Evolutionary conservation across 2,888 invertebrate species (phyloP), one percentile per base, ranked within the genome.

Genomic region (Eucera pruinosa): DNA sequence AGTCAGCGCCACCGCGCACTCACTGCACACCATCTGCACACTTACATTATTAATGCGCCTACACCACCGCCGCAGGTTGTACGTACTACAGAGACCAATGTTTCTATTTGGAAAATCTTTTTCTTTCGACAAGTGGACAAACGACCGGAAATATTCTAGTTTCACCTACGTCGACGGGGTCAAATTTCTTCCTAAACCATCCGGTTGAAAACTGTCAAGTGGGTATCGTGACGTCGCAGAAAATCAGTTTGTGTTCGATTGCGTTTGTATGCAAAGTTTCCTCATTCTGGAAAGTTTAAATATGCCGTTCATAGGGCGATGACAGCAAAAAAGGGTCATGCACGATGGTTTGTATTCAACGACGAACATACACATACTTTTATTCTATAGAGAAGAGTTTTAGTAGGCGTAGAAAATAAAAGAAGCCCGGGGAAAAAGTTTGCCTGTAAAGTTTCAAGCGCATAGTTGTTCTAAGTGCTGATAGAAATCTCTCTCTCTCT

Each of bases 31-130:
- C 85, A 85, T 85, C 83, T 88, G 89, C 89, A 88, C 89, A 88
- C 88, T 87, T 90, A 89, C 89, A 90, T 90, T 91, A 91, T 91
- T 91, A 89, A 91, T 90, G 88, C 85, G 85, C 86, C 85, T 85
- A 85, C 83, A 82, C 85, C 83, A 60, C 76, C 69, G 71, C 72
- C 74, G 80, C 80, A 71, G 61, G 62, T 74, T 71, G 64, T 69
- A 45, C 78, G 73, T 71, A 81, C 65, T 58, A 72, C 68, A 3
- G 60, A 67, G 73, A 78, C 58, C 76, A 45, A 68, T 76, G 72
- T 80, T 84, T 81, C 85, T 82, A 75, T 85, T 85, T 80, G 74
- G 72, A 50, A 85, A 85, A 64, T 64, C 39, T 27, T 64, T 64
- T 27, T 78, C 83, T 80, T 33, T 52, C 45, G 43, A 43, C 60